Evolutionary conservation across 2,888 invertebrate species (phyloP), one percentile per base, ranked within the genome.

Genomic region (Eupeodes luniger): DNA sequence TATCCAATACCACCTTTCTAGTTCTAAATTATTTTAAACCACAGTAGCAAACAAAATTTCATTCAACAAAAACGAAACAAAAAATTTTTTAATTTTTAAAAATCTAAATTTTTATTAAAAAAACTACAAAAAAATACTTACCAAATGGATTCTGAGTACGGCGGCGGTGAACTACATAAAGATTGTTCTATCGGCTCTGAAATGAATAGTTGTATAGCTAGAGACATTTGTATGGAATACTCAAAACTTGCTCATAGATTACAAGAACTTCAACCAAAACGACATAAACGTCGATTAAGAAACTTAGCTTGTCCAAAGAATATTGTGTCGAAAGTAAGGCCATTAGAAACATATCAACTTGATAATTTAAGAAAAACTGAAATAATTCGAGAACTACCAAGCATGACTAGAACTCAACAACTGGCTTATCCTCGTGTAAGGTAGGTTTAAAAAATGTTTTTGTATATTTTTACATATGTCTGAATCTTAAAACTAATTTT

Each of bases 351-450:
- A 4, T 11, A 14, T 19, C 34, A 11, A 2, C 19, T 36, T 11
- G 2, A 66, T 14, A 9, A n/a, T 14, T 10, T 4, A 0, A 55
- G 40, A 16, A 87, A 76, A 61, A 76, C 79, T 7, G 64, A 79
- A 19, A 83, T 83, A 9, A 61, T 83, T 5, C 57, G 70, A 12
- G 90, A 92, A 2, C 6, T 55, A 19, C 90, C 91, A 5, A 57
- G 14, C 1, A 49, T 90, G n/a, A 93, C 92, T 0, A 91, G 93
- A 49, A 92, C 92, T 19, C 92, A 93, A 51, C 93, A 92, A 80
- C 83, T 93, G 44, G 91, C 93, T 0, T 90, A 91, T 90, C 93
- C 93, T 2, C 78, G 81, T 1, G 91, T 91, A 0, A 89, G 91
- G 91, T 91, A 72, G 44, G 74, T 4, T 40, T 57, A 11, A 11